Conservation (phyloP, 2,113 vertebrate genomes). For the Tupaia tana region DNA sequence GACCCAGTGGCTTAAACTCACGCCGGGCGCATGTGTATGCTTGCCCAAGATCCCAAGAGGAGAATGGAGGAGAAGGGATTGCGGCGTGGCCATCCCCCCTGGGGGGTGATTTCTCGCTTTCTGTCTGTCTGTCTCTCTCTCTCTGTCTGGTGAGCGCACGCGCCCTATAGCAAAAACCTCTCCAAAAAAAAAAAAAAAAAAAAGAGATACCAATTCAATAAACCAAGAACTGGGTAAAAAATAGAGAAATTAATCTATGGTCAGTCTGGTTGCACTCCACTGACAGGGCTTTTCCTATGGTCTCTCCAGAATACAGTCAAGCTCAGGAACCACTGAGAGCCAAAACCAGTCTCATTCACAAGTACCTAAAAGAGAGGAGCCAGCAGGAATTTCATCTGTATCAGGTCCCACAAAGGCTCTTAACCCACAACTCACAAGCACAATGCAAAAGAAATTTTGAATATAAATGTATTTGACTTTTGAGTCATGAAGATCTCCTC, state of each 20-base stretch:
- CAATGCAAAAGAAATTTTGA: background rate
- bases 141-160: no score
- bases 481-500: background rate
- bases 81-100: no score
- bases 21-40: no score
- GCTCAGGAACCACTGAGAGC: background rate
- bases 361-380: background rate
- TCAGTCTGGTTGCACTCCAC: background rate
- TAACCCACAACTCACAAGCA: background rate
- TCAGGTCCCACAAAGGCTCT: background rate
- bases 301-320: background rate
- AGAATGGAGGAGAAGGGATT: no score
- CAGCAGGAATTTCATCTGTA: background rate
- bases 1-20: no score
- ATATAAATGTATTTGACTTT: background rate
- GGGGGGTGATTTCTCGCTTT: no score
- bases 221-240: background rate
- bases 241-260: background rate
- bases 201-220: background rate
- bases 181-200: no score
- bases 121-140: no score
- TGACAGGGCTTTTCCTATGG: background rate
- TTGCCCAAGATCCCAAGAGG: no score
- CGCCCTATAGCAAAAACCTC: no score
- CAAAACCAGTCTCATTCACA: background rate